Evolutionary conservation across 2,888 invertebrate species (phyloP), one percentile per base, ranked within the genome.

Genomic region (Drosophila antonietae): DNA sequence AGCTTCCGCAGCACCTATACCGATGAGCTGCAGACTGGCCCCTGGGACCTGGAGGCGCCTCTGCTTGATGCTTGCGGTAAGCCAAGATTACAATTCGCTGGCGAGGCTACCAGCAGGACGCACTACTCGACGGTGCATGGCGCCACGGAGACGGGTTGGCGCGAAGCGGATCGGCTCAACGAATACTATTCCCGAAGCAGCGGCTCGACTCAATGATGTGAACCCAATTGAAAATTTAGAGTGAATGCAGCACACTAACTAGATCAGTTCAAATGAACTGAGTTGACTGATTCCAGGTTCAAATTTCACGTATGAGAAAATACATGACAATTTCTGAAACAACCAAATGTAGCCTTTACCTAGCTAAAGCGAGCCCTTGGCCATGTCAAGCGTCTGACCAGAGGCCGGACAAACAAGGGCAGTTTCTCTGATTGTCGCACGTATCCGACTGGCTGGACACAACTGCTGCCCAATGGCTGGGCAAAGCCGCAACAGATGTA

Each of bases 111-210:
- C 0, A 95, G 95, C 14, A 94, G 94, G 47, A 94, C 94, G 72
- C 94, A 94, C 85, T 96, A 94, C 88, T 94, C 94, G 0, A 95
- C 95, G 0, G 96, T 95, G 0, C 96, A 96, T 82, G 96, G 96
- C 0, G 96, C 96, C 0, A 92, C 96, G 0, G 96, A 96, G 83
- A 94, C 95, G 10, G 96, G 96, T 0, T 95, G 95, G 90, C 94
- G 96, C 20, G 96, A 96, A 88, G 96, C 96, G 0, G 93, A 95
- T 47, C 93, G 96, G 70, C 90, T 95, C 28, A 92, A 93, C 46
- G 87, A 91, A 3, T 88, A 85, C 59, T 92, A 93, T 43, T 68
- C 71, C 15, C 49, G 35, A 31, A 23, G 44, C 2, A 41, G 39
- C 2, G 23, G 39, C 41, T 14, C 35, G 49, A n/a, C 28, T 5